Base-by-base conservation (phyloP, 2,797 vertebrate species). In the Sebastes steindachneri region DNA sequence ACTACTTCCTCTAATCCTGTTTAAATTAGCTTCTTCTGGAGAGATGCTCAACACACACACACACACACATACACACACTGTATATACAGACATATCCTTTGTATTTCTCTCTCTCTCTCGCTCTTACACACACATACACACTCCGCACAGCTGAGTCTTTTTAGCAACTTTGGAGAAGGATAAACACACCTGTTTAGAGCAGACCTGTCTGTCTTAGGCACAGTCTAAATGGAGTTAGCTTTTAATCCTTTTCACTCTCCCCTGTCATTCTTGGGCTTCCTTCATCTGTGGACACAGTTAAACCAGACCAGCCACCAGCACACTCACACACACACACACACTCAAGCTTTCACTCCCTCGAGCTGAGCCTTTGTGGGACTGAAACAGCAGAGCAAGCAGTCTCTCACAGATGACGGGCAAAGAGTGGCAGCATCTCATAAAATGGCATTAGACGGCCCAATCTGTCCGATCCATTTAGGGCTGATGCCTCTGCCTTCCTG, bases 111-210 rank as follows among this genome's bases (percentile, higher is more conserved):
- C 26, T 63, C 26, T 59, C n/a, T 14, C 31, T 57, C 37, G 5
- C 25, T 59, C 17, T 10, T 25, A 14, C 23, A 19, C 25, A 21
- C 25, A 31, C 33, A 21, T 10, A 31, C 58, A 31, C 59, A 12
- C 51, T 9, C 45, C 6, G 4, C 25, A 51, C 62, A 75, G 79
- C 72, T 33, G 66, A 68, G 62, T 71, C 68, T 64, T 79, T 79
- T 80, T 54, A 55, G 12, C 21, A 73, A 68, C 75, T 87, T 82
- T 73, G 69, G 21, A 68, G 72, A 79, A 84, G 73, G 76, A 89
- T 87, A 86, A 89, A 84, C 79, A 79, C 88, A 91, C 88, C 85
- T 91, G 92, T 85, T 90, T 71, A 33, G 73, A 88, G 64, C 83
- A 88, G 83, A 80, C 77, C 79, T 82, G 81, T 77, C 71, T 79